These are phyloP conservation scores for Brachirus orientalis DNA, from an alignment of 2,113 vertebrate genomes.

Conservation along the genomic window DNA sequence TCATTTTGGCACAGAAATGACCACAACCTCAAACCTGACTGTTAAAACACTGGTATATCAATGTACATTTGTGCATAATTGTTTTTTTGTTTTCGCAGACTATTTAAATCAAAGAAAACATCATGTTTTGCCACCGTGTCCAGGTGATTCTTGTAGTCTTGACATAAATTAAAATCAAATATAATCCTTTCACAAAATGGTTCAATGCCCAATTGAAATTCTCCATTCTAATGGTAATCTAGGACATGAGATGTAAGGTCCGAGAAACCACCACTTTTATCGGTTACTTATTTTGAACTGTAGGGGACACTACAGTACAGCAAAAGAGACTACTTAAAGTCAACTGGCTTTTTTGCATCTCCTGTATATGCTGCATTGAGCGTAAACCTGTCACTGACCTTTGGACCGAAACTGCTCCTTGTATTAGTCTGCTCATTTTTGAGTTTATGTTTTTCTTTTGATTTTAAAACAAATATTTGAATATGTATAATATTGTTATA, in stretches of 20 bases:
- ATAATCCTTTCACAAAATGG: background rate
- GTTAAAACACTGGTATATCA: too few relatives aligned
- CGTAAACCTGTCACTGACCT: constrained; percentile 4
- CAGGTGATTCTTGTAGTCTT: background rate
- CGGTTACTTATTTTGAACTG: constrained; percentile 22
- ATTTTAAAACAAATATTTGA: too few relatives aligned
- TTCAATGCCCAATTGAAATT: background rate
- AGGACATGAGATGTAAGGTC: too few relatives aligned
- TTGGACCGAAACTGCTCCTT: constrained; percentile 1
- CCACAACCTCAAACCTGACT: too few relatives aligned
- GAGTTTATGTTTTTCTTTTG: background rate
- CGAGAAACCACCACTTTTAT: too few relatives aligned
- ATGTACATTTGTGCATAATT: too few relatives aligned
- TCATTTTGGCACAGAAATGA: too few relatives aligned
- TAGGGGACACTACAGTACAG: constrained; percentile 68
- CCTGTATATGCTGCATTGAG: constrained; percentile 3
- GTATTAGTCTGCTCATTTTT: constrained; percentile 1
- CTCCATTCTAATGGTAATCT: too few relatives aligned
- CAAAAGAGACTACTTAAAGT: background rate
- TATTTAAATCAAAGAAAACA: background rate
- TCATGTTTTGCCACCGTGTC: background rate
- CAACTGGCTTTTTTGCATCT: constrained; percentile 2
- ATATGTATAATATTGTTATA: too few relatives aligned
- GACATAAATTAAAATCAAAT: background rate
- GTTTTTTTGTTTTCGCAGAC: background rate